These are phyloP conservation scores for Papilio machaon DNA, from an alignment of 1,140 invertebrate genomes.

Conservation along the genomic window DNA sequence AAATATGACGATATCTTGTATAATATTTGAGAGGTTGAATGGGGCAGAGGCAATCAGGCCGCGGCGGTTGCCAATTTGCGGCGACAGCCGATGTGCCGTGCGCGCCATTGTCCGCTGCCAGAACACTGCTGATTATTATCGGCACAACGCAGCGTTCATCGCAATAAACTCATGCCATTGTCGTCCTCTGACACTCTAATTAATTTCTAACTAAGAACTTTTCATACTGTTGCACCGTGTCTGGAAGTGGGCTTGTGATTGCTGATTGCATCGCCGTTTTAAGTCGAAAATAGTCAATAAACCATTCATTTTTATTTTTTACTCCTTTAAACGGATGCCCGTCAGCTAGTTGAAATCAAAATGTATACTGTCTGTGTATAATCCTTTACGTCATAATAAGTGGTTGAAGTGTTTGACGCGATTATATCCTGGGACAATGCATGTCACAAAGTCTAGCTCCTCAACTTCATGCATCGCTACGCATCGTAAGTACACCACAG, in stretches of 20 bases:
- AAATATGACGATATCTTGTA: conserved; percentile 35
- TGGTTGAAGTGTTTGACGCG: conserved; percentile 52
- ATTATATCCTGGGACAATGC: conserved; percentile 53
- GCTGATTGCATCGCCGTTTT: not conserved
- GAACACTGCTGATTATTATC: conserved; percentile 31
- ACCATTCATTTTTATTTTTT: not conserved
- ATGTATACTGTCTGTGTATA: conserved; percentile 37
- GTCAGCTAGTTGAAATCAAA: conserved; percentile 26
- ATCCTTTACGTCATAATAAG: conserved; percentile 47
- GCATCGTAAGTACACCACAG: not conserved
- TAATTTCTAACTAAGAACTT: conserved; percentile 16
- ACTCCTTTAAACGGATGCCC: not conserved
- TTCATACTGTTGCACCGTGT: conserved; percentile 1
- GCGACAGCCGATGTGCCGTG: conserved; percentile 25
- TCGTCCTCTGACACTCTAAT: conserved; percentile 12
- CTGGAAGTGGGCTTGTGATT: not conserved
- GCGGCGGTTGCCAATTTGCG: conserved; percentile 42
- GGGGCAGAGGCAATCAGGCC: conserved; percentile 37
- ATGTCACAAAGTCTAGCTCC: conserved; percentile 47
- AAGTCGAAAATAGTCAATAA: no score
- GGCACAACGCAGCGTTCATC: not conserved
- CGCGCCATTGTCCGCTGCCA: conserved; percentile 38
- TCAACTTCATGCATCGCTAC: not conserved
- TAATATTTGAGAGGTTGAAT: conserved; percentile 34
- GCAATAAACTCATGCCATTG: conserved; percentile 28